Base-by-base conservation (phyloP, 2,113 vertebrate genomes). In the Percopsis transmontana region DNA sequence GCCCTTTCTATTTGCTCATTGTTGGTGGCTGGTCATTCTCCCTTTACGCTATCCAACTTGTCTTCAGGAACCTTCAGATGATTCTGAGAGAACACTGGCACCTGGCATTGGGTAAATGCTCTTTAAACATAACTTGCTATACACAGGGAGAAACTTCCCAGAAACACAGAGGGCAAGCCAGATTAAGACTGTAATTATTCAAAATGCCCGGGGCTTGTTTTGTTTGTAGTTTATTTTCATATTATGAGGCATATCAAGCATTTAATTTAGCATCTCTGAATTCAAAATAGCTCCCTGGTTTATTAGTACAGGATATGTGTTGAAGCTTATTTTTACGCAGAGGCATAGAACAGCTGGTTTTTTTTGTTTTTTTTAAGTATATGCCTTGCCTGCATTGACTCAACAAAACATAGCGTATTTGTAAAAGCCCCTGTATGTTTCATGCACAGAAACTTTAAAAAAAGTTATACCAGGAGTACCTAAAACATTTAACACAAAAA, bases 21-120 rank as follows among this genome's bases (percentile, higher is more conserved):
- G 64, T 93, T 0, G 95, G 97, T 47, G 96, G 97, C 72, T 99
- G 96, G 95, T 99, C 97, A n/a, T 96, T 98, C 53, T 97, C 96
- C 12, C 24, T 99, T 10, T 99, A 99, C 82, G 85, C 97, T 70
- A 97, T 97, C 54, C 97, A 99, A 82, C 90, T 98, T 14, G 90
- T 95, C 72, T 94, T 92, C 86, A 95, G 90, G 89, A 99, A 99
- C 87, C 91, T 99, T 2, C 83, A 69, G 50, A 68, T 91, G 52
- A 97, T 99, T 74, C 91, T 96, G 70, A 93, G 18, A 69, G 93
- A 91, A 54, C 95, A 98, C 86, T 99, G 96, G 97, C 92, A 91
- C 63, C 88, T 95, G 75, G 94, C 94, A 39, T 70, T 98, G 58
- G 94, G 97, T 99, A 88, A 85, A 83, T 15, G 45, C 21, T 15